Base-by-base conservation (phyloP, 2,888 invertebrate genomes). In the Zeuzera pyrina region DNA sequence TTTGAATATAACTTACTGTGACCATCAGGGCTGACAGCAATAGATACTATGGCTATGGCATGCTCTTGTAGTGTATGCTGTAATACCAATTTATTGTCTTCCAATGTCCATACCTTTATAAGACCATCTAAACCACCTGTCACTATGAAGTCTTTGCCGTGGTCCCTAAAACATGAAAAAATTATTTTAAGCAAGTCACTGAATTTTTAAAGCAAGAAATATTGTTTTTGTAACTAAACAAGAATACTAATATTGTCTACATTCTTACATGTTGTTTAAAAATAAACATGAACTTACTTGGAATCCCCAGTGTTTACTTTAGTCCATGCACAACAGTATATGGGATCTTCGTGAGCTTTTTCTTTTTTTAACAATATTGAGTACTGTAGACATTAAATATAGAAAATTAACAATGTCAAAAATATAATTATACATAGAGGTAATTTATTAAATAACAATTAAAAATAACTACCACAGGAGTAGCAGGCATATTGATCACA, bases 271-370 rank as follows among this genome's bases (percentile, higher is more conserved):
- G n/a, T 22, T 5, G n/a, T 19, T 29, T 10, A 11, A 12, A 12
- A n/a, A 13, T 30, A n/a, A n/a, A n/a, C n/a, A n/a, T n/a, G 81
- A 47, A 88, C 90, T 58, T 85, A 78, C 78, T 57, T 58, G 7
- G 62, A 46, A 46, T 70, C 58, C 8, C 57, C n/a, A n/a, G n/a
- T n/a, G 10, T 3, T 14, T 38, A 78, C 70, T 48, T 91, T 88
- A 32, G 93, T 94, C 97, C 97, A 97, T 3, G 91, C 91, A 78
- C 97, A 96, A 43, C 92, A 91, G 97, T 97, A 98, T 49, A 98
- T 92, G 33, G 94, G 91, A 62, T 97, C 96, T 34, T 95, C 95
- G 52, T 98, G 98, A 3, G 97, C 97, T 68, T 88, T 89, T 61
- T 93, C 93, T 58, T 89, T 90, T 76, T 91, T 92, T 43, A 88